phyloP scores from a whole-genome alignment of 2,113 vertebrate species.

The Steatornis caripensis region DNA sequence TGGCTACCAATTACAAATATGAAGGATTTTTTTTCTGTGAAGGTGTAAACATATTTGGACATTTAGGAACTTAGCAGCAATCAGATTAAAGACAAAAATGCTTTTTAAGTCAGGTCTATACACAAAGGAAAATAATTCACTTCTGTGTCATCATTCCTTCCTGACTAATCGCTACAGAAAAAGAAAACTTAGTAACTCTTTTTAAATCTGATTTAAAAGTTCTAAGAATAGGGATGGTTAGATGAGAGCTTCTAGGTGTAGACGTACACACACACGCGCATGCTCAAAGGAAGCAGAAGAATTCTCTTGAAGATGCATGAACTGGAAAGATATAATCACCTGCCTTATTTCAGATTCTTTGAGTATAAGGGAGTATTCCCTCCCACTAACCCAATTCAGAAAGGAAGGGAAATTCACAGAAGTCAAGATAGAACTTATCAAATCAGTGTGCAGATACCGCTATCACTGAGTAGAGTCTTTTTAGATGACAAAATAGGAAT shows the following conservation, averaged over 20 bases:
- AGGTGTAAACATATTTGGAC: not conserved
- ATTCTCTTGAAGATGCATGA: not conserved
- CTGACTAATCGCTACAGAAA: not conserved
- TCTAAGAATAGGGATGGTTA: not conserved
- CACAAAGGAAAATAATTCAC: not conserved
- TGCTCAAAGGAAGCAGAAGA: not conserved
- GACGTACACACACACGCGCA: rapidly evolving
- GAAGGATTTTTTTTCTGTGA: not conserved
- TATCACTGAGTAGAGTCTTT: not conserved
- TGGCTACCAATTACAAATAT: not conserved
- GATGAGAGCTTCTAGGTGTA: not conserved
- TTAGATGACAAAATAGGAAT: not conserved
- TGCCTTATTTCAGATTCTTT: not conserved
- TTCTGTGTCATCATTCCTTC: not conserved
- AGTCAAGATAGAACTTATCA: not conserved
- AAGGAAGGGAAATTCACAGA: not conserved
- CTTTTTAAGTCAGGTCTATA: not conserved
- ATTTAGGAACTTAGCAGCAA: not conserved
- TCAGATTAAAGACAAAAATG: not conserved
- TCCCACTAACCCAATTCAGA: not conserved
- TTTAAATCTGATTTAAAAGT: not conserved
- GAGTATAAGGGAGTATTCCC: not conserved
- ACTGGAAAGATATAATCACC: not conserved
- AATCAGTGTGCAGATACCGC: not conserved
- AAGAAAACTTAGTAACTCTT: not conserved